Base-by-base conservation (phyloP, 2,888 invertebrate species). In the Cactoblastis cactorum region DNA sequence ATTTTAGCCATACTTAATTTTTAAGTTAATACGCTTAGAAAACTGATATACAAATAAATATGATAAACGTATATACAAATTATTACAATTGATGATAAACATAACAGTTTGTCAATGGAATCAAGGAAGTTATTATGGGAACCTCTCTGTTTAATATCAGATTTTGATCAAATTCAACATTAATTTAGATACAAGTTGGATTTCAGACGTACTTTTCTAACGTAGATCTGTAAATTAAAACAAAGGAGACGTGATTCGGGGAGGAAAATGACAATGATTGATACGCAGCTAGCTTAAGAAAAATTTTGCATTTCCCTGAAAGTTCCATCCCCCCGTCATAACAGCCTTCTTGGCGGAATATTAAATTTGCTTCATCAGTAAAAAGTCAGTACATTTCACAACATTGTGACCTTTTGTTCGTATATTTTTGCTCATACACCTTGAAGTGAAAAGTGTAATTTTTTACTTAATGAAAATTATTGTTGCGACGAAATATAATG, bases 311-410 rank as follows among this genome's bases (percentile, higher is more conserved):
- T 78, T 77, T 76, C 69, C 66, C 54, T 55, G 57, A 59, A 58
- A 65, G 59, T 55, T 49, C 50, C 49, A 57, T 54, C 59, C 57
- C 53, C 56, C 61, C 70, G 61, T 69, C 70, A 73, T 69, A 73
- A 71, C 77, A 74, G 74, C 64, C 77, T 70, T 68, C 74, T 69
- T 71, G 68, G 61, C 59, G 72, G 77, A 79, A 83, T 84, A 85
- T 85, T 85, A 83, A 84, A 85, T 84, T 83, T 78, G 74, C 71
- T 70, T 72, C 76, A 77, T 77, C 78, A 79, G 74, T 65, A 65
- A 67, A 74, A 73, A 70, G 70, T 59, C 67, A 68, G 67, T 71
- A 67, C 66, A 62, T 71, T 72, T 74, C 75, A 69, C 69, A 82
- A 80, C 80, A 80, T 82, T 79, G 71, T 77, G 77, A 81, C 77